Conservation (phyloP, 1,140 invertebrate genomes). For the Cyphomyrmex costatus region DNA sequence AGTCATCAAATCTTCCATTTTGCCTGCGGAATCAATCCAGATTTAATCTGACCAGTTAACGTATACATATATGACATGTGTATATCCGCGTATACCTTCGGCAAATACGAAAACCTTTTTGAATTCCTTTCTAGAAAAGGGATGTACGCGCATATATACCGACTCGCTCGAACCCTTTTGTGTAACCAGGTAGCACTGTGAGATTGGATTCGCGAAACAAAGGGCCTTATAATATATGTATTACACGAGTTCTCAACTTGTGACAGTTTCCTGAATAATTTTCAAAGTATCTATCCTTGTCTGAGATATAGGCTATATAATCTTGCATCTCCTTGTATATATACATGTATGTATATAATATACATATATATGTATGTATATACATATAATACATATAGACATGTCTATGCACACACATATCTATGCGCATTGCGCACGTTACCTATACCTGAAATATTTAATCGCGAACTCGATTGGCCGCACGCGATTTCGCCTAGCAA, state of each 20-base stretch:
- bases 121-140: neutral
- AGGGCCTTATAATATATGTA: conserved; percentile 65
- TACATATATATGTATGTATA: neutral
- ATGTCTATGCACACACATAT: too few relatives aligned
- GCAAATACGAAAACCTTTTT: conserved; percentile 31
- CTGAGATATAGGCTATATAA: conserved; percentile 47
- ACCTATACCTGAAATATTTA: conserved; percentile 49
- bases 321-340: conserved; percentile 17
- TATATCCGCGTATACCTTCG: neutral
- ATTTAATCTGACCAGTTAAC: conserved; percentile 48
- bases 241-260: conserved; percentile 62
- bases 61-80: neutral
- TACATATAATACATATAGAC: neutral
- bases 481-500: conserved; percentile 49
- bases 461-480: conserved; percentile 50
- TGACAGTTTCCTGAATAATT: conserved; percentile 65
- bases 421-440: too few relatives aligned
- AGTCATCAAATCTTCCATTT: conserved; percentile 37
- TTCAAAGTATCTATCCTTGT: conserved; percentile 57
- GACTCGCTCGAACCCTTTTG: neutral
- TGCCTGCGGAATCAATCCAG: conserved; percentile 34
- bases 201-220: conserved; percentile 63
- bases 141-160: neutral
- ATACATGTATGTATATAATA: neutral
- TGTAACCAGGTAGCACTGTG: conserved; percentile 30